Base-by-base conservation (phyloP, 2,888 invertebrate genomes). In the Eudemis profundana region DNA sequence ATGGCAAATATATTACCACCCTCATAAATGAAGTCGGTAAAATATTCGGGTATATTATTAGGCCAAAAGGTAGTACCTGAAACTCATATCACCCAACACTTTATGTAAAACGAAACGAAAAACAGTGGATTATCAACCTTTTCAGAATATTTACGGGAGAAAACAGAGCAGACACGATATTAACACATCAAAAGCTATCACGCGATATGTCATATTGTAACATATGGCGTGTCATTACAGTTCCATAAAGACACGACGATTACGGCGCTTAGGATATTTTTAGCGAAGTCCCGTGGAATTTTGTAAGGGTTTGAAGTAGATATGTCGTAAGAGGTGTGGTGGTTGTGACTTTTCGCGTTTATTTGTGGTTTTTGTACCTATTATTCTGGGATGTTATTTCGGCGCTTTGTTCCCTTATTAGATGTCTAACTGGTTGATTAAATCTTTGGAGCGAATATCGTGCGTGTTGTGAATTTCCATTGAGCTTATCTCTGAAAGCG, bases 151-250 rank as follows among this genome's bases (percentile, higher is more conserved):
- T 66, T 66, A 27, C 57, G 21, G 21, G 61, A 59, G 51, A 53
- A 51, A 66, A 60, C 57, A 47, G 57, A 33, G 29, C 19, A 57
- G 46, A 53, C 56, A 60, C 42, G 57, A 66, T 71, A 71, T 71
- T 69, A 71, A 71, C 71, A 69, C 69, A 69, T 69, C 68, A 69
- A 62, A 50, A 54, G 38, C 47, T 63, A 68, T 69, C 69, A 69
- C 66, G 71, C 69, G 47, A 70, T 62, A 64, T 66, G 68, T 66
- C 53, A 62, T 56, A 49, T 29, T n/a, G 61, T 47, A 61, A 50
- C 53, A 61, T 47, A 61, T 65, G 65, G 59, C 19, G n/a, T 40
- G 7, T 3, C 21, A 12, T 17, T 23, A 4, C 29, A 40, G 27
- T 4, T 53, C 3, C 10, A 23, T 8, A 60, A 46, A 4, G 36